Percentiles rank a stretch among this genome's conserved stretches.
These are phyloP conservation scores for Pangasius djambal DNA, from an alignment of 2,797 vertebrate genomes.

Conservation along the genomic window DNA sequence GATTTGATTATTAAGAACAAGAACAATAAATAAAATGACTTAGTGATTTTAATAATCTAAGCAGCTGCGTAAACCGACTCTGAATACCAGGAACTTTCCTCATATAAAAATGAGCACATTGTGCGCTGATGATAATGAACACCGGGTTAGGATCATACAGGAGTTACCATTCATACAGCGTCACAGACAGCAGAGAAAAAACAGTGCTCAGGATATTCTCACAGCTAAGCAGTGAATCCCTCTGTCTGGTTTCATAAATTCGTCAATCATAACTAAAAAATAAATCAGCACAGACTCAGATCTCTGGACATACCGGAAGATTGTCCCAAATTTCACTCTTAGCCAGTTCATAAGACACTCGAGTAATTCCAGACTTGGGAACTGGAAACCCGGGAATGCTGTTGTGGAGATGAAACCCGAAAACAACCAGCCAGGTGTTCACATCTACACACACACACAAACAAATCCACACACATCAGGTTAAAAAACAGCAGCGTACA, in stretches of 20 bases:
- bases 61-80: neutral
- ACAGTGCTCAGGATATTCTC: neutral
- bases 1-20: neutral
- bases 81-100: neutral
- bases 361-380: constrained; percentile 91
- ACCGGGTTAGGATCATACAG: neutral
- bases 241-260: neutral
- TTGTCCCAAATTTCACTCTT: constrained; percentile 98
- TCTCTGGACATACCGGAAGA: constrained; percentile 82
- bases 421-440: constrained; percentile 99
- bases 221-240: neutral
- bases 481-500: neutral
- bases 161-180: neutral
- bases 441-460: constrained; percentile 79
- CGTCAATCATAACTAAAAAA: neutral
- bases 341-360: constrained; percentile 91
- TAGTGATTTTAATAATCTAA: too few species aligned
- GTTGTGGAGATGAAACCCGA: constrained; percentile 98
- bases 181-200: neutral
- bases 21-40: neutral
- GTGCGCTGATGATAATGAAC: neutral
- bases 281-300: neutral
- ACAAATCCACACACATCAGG: neutral
- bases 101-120: neutral
- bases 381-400: constrained; percentile 96